Evolutionary conservation across 2,113 vertebrate species (phyloP).

Genomic region (Lasiurus cinereus): DNA sequence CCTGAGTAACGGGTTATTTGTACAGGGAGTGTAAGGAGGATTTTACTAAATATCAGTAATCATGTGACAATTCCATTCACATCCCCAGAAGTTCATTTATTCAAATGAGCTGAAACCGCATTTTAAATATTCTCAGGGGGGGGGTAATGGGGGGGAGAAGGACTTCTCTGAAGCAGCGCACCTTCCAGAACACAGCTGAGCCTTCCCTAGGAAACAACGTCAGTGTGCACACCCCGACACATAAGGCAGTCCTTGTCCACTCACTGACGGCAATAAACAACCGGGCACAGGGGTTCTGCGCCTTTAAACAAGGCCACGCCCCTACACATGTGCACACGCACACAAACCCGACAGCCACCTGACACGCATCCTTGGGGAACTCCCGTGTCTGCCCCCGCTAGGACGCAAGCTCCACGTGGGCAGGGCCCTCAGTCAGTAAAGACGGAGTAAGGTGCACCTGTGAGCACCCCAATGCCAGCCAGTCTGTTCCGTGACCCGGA

Average conservation of each 20-base stretch:
- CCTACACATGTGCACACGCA: not conserved
- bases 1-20: not conserved
- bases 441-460: not conserved
- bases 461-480: not conserved
- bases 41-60: not conserved
- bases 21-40: not conserved
- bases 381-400: not conserved
- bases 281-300: not conserved
- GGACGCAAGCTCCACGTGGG: not conserved
- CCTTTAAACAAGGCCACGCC: not conserved
- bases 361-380: not conserved
- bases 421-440: not conserved
- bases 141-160: not conserved
- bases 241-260: not conserved
- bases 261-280: not conserved
- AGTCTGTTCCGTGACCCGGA: not conserved
- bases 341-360: not conserved
- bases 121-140: not conserved
- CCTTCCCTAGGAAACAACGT: not conserved
- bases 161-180: not conserved
- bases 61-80: not conserved
- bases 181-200: not conserved
- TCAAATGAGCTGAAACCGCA: not conserved
- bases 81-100: not conserved
- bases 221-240: not conserved